Evolutionary conservation across 2,113 vertebrate species (phyloP), one percentile per base, ranked within the genome.

Genomic region (Tychaedon coryphoeus): DNA sequence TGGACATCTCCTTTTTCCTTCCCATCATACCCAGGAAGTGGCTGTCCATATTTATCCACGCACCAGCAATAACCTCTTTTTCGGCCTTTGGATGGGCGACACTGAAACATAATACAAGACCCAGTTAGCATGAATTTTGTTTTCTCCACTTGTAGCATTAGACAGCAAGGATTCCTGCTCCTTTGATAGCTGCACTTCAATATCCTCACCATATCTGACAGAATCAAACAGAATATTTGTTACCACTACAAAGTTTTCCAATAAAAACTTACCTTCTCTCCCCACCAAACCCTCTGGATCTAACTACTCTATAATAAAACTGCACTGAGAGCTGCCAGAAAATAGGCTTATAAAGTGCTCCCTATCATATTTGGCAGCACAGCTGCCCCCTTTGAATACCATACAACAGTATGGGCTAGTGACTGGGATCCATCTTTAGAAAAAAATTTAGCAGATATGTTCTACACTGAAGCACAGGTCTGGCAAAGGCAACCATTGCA

Each of bases 51-150:
- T 96, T 99, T 99, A 97, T 99, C 99, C 97, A 99, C 99, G 0
- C 99, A 99, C 99, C 99, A 99, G 97, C 99, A 99, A 96, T 98
- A 98, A 82, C 99, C 99, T 82, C 99, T 98, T 96, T 99, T 99
- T 90, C 98, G 97, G 96, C 99, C 99, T 96, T 99, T 99, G 94
- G 99, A 99, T 6, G 99, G 98, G 91, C 98, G 99, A 90, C 99
- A 99, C 99, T 99, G 97, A 9, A 94, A 85, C 31, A 96, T 61
- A 96, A 51, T 3, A 54, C 6, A 82, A 61, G 40, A 65, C 6
- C 5, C 43, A 7, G 38, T 94, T n/a, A 88, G 66, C 17, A 19
- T 8, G 2, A 10, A 14, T 75, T 86, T 24, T 50, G 22, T 65
- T 69, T 79, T 48, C 5, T 74, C 14, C 0, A 2, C 23, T 57